Evolutionary conservation across 2,797 vertebrate species (phyloP).

Genomic region (Pangasius sanitwongsei): DNA sequence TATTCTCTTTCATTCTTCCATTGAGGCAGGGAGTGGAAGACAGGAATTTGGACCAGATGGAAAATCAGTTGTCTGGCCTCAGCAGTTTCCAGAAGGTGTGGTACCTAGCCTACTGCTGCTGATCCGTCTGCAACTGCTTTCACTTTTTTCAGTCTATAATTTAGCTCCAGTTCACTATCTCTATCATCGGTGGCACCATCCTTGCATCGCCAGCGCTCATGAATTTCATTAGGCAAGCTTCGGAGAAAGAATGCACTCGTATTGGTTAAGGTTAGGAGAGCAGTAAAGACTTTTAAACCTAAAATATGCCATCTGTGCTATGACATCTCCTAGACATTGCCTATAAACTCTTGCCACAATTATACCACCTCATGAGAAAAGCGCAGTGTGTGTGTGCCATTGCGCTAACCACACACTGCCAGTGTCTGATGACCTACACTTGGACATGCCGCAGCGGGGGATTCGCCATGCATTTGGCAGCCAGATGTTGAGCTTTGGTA

Average conservation of each 20-base stretch:
- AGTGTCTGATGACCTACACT: constrained; percentile 56
- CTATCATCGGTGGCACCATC: background rate
- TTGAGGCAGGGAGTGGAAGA: constrained; percentile 56
- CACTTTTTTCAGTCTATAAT: constrained; percentile 20
- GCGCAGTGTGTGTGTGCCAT: constrained; percentile 23
- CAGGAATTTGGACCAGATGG: constrained; percentile 53
- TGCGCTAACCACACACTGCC: constrained; percentile 29
- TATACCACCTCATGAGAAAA: constrained; percentile 11
- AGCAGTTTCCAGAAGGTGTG: constrained; percentile 72
- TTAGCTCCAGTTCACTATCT: constrained; percentile 20
- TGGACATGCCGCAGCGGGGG: constrained; percentile 43
- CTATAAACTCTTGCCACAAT: constrained; percentile 18
- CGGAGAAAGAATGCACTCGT: background rate
- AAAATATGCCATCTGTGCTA: background rate
- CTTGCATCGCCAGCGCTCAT: background rate
- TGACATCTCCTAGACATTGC: constrained; percentile 26
- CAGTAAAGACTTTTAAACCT: background rate
- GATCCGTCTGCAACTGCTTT: constrained; percentile 24
- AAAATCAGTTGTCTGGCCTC: constrained; percentile 64
- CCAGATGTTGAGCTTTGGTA: constrained; percentile 71
- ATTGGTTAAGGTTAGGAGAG: background rate
- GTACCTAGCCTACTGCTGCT: constrained; percentile 26
- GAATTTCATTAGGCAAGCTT: constrained; percentile 20
- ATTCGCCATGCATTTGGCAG: constrained; percentile 63
- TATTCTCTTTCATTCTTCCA: constrained; percentile 36